These are phyloP conservation scores for Zosterops lateralis DNA, from an alignment of 2,113 vertebrate species.

Conservation along the genomic window DNA sequence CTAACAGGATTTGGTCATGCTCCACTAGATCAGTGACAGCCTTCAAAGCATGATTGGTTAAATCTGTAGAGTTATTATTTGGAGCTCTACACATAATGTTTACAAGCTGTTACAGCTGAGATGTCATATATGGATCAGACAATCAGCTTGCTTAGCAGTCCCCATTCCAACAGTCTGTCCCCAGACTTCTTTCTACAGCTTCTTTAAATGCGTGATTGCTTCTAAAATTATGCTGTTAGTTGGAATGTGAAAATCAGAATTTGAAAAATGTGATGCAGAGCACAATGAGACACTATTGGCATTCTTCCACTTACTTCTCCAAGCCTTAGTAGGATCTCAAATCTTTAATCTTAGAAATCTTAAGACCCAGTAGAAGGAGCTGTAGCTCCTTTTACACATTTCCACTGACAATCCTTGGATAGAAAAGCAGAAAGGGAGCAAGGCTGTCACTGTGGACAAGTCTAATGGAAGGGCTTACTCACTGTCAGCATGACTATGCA, in stretches of 20 bases:
- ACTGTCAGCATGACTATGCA: constrained; percentile 13
- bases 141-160: constrained; percentile 3
- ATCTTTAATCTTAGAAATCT: not conserved
- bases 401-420: not conserved
- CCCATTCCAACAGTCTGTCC: not conserved
- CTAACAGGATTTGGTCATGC: constrained; percentile 33
- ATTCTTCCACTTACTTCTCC: not conserved
- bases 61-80: constrained; percentile 54
- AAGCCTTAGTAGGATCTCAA: not conserved
- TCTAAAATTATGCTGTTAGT: constrained; percentile 14
- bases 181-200: not conserved
- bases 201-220: not conserved
- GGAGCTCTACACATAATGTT: constrained; percentile 47
- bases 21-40: constrained; percentile 43
- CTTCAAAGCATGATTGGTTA: constrained; percentile 49
- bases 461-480: constrained; percentile 2
- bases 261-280: not conserved
- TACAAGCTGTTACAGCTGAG: constrained; percentile 49
- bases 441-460: not conserved
- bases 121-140: constrained; percentile 36
- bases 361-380: constrained; percentile 48
- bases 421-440: not conserved
- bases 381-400: constrained; percentile 6
- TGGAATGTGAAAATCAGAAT: not conserved
- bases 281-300: not conserved